These are phyloP conservation scores for Solea solea DNA, from an alignment of 2,113 vertebrate species.

Conservation along the genomic window DNA sequence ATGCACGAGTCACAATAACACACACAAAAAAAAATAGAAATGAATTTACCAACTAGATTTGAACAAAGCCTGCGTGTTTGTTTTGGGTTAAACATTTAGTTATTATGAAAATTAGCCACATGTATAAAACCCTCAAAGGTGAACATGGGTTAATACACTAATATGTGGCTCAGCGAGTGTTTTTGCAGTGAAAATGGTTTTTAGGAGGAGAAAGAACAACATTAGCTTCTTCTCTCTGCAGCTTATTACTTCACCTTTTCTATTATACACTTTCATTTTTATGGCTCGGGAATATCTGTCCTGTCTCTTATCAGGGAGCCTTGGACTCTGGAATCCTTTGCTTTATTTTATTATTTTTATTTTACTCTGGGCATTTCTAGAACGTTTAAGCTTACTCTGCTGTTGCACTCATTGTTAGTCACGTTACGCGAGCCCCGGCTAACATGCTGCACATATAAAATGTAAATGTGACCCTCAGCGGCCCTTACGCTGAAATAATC, in stretches of 20 bases:
- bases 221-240: not conserved
- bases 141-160: too few relatives aligned
- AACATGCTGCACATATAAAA: slow-evolving; percentile 44
- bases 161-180: too few relatives aligned
- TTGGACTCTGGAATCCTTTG: slow-evolving; percentile 31
- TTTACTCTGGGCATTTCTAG: slow-evolving; percentile 24
- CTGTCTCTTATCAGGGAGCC: slow-evolving; percentile 26
- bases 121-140: too few relatives aligned
- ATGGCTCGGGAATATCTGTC: slow-evolving; percentile 8
- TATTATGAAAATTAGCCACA: too few relatives aligned
- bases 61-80: too few relatives aligned
- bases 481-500: slow-evolving; percentile 39
- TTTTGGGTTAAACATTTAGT: too few relatives aligned
- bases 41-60: too few relatives aligned
- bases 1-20: too few relatives aligned
- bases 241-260: slow-evolving; percentile 17
- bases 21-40: too few relatives aligned
- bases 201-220: not conserved
- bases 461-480: slow-evolving; percentile 49
- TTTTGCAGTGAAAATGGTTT: too few relatives aligned
- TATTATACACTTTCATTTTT: slow-evolving; percentile 25
- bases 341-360: slow-evolving; percentile 3
- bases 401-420: slow-evolving; percentile 37
- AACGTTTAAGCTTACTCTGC: slow-evolving; percentile 33
- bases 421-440: slow-evolving; percentile 19